Evolutionary conservation across 2,888 invertebrate species (phyloP), one percentile per base, ranked within the genome.

Genomic region (Willowsia nigromaculata): DNA sequence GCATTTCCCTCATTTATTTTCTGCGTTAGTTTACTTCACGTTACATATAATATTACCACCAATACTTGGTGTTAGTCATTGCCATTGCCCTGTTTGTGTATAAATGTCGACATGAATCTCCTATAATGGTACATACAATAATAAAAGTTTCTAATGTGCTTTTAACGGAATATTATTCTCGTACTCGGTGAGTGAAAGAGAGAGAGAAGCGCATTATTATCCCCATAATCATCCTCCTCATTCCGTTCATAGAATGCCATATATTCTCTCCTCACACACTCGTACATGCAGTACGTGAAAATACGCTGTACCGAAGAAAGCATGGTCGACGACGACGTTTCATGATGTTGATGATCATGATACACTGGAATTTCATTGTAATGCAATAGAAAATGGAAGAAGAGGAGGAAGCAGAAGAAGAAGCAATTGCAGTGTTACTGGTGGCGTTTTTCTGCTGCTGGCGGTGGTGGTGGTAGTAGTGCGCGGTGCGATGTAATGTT

Each of bases 331-430:
- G n/a, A n/a, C n/a, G n/a, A n/a, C n/a, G n/a, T n/a, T n/a, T n/a
- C 33, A 25, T 25, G 25, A 43, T 65, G 74, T n/a, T 65, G 25
- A 47, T 74, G 47, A 74, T 47, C 27, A 80, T 50, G 22, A 68
- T 83, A 83, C 74, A 84, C 84, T 84, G 74, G 84, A 84, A 84
- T 56, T 84, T 59, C 56, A 27, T 71, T 22, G 40, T 43, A 43
- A 47, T 74, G 74, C 47, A 74, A 74, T 74, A 25, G 25, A 74
- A 74, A 47, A 74, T n/a, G 47, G 15, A 33, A 30, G 47, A 68
- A 22, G 68, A 59, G 59, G 53, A 53, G n/a, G 81, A 15, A 33
- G 43, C 7, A 40, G 25, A 65, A 68, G 27, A 71, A 71, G 40
- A 37, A 56, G 74, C 56, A 74, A 74, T 84, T 74, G 84, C 84